Base-by-base conservation (phyloP, 2,888 invertebrate species). In the Chirona hameri region DNA sequence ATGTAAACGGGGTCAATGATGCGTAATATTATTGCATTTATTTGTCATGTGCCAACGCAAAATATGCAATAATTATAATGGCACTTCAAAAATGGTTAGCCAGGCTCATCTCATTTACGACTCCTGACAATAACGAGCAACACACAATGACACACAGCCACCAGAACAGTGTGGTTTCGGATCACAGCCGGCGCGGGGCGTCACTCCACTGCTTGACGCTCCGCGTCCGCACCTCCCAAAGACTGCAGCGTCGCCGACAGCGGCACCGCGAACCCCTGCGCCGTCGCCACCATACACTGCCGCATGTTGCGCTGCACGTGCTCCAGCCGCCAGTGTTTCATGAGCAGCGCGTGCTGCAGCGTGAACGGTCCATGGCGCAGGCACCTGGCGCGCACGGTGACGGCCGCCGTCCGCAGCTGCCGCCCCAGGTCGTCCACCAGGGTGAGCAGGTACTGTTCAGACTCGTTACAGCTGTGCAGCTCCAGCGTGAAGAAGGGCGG, bases 391-490 rank as follows among this genome's bases (percentile, higher is more conserved):
- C 91, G 92, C 0, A 92, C 92, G 87, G 96, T 95, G 85, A 94
- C 92, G 0, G 98, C 98, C 0, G 92, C 91, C 1, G 93, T 92
- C 86, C 93, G 93, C 69, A 97, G 87, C 86, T 93, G 92, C 0
- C 94, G 87, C 9, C 96, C 99, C 65, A 98, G 89, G 84, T 96
- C 94, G 87, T 96, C 93, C 24, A 98, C 89, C n/a, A 98, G 86
- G 0, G 91, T 90, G 87, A 92, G 92, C 29, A 99, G 88, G 87
- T 93, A 95, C 79, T 90, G 89, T 85, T 94, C 94, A 86, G 92
- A 91, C 88, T 97, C 98, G 88, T 97, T 97, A 46, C 96, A 91
- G 65, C 93, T 91, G 87, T 96, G 94, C 52, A 98, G 89, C 90
- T 98, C 97, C 90, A 82, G 90, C 90, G 84, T 86, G 86, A 84